Percentiles rank a stretch among this genome's conserved stretches.
These are phyloP conservation scores for Pocillopora damicornis DNA, from an alignment of 64 coral and sea anemone genomes.

Conservation along the genomic window DNA sequence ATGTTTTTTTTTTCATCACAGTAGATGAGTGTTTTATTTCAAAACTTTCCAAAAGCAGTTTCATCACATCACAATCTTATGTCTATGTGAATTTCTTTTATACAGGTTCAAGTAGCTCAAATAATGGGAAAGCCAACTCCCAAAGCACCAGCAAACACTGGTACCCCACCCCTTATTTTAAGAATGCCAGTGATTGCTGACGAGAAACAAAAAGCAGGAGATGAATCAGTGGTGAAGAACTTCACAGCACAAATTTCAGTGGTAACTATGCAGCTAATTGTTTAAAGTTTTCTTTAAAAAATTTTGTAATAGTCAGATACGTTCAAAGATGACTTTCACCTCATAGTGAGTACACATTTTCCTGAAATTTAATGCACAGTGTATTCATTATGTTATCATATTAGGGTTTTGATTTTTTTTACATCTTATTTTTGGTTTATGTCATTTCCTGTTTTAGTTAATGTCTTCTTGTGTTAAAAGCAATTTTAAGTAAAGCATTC, in stretches of 20 bases:
- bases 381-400: not conserved
- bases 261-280: not conserved
- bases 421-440: not conserved
- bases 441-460: not conserved
- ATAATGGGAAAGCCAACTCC: conserved; percentile 56
- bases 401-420: no score
- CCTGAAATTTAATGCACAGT: not conserved
- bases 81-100: not conserved
- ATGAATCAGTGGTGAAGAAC: conserved; percentile 13
- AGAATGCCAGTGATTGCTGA: conserved; percentile 32
- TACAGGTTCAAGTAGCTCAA: conserved; percentile 51
- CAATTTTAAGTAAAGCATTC: no score
- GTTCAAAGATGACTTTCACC: no score
- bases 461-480: no score
- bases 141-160: conserved; percentile 33
- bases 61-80: not conserved
- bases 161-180: conserved; percentile 50
- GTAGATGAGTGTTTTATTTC: no score
- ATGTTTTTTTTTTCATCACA: no score
- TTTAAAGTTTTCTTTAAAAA: no score
- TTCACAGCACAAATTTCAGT: conserved; percentile 24
- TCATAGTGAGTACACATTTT: not conserved
- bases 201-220: not conserved
- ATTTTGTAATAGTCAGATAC: no score
- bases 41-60: no score